Evolutionary conservation across 2,113 vertebrate species (phyloP), one percentile per base, ranked within the genome.

Genomic region (Dermatemys mawii): DNA sequence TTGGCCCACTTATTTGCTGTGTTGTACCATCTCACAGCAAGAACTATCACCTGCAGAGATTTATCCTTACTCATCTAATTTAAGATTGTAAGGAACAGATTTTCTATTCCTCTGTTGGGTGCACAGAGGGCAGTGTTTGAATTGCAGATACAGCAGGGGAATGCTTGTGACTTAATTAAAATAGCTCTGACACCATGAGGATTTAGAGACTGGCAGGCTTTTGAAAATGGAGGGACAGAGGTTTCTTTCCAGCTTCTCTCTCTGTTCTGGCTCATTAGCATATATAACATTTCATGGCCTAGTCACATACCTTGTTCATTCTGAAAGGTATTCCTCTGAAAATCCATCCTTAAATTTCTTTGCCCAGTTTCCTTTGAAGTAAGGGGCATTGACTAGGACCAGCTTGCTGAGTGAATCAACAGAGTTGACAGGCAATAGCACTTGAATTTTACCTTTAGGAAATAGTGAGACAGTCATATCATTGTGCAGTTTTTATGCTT

Each of bases 331-430:
- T 96, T 98, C 98, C 85, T 97, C 95, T 86, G 99, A 99, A 27
- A 97, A 78, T 46, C 90, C 88, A 55, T 93, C 97, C 67, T 98
- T 26, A 67, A 99, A 99, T 38, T 95, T 96, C 19, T 94, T 97
- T 94, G 92, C 96, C 99, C 99, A 99, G 55, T 96, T 98, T 95
- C 99, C 99, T 97, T 99, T 99, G 94, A 99, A 99, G 96, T 99
- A 99, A 60, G 99, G 97, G 1, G 98, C 98, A 53, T 99, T 99
- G 90, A 99, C 98, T 51, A 99, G 95, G 51, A 98, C 98, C 91
- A 99, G 86, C 76, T 94, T 97, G 2, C 98, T 99, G 78, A 98
- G 96, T 0, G 32, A 3, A 67, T 90, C 96, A 49, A 99, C 22
- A 0, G 98, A 98, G 44, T 98, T 98, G 79, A 96, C 82, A 89